Base-by-base conservation (phyloP, 2,113 vertebrate species). In the Propithecus coquereli region DNA sequence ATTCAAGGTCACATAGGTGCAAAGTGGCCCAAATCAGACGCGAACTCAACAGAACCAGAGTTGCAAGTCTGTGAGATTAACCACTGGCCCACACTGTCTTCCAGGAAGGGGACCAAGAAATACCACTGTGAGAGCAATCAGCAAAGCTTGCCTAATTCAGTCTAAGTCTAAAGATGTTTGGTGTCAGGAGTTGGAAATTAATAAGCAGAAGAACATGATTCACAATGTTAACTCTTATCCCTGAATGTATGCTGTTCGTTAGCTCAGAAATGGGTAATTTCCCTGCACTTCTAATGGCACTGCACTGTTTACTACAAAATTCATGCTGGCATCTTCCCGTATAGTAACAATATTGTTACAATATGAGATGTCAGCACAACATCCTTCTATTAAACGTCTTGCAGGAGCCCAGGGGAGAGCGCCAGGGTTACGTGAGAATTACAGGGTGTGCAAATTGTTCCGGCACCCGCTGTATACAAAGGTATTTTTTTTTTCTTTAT, bases 191-290 rank as follows among this genome's bases (percentile, higher is more conserved):
- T 6, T 16, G 30, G 71, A 91, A 91, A 90, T 80, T 25, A 83
- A 81, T 50, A 71, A 74, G 82, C 77, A 74, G 96, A 81, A 91
- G 77, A 85, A 61, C 80, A 61, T 17, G 83, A 71, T 77, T 95
- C 32, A 76, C 52, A 90, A 50, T 25, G 90, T 81, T 37, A 87
- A 73, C 88, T 92, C 71, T 90, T 30, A 18, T 20, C 66, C 90
- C 74, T 87, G 32, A 88, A 77, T 11, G 71, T 30, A 20, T 18
- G 93, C 79, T 3, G 18, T 22, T 89, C 10, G 0, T 89, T 50
- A 76, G 95, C 93, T 76, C 50, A 5, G 91, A 57, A 90, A 77
- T 20, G 50, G 57, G 61, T 63, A 13, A 95, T 93, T 89, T 71
- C 8, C 16, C 91, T 52, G 85, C 7, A 23, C 30, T 57, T 74